Conservation (phyloP, 1,140 invertebrate genomes). For the Drosophila sulfurigaster region DNA sequence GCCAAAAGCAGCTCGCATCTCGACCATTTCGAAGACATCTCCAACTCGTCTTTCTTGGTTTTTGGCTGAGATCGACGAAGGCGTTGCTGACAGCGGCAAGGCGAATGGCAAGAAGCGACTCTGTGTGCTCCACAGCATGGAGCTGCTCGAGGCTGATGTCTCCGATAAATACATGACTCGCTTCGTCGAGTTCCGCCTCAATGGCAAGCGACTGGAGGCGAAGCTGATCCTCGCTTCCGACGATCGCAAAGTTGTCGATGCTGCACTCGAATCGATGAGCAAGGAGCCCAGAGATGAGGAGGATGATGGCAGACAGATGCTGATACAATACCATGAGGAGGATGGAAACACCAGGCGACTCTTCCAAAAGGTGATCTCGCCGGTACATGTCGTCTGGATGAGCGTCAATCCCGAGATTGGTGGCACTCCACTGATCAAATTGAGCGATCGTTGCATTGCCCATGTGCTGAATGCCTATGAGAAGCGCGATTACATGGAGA, state of each 20-base stretch:
- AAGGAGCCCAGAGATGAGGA: conserved; percentile 47
- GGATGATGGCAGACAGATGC: conserved; percentile 26
- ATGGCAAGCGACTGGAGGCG: conserved; percentile 62
- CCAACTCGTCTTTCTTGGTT: conserved; percentile 76
- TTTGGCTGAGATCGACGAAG: conserved; percentile 75
- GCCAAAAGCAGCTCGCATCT: too few relatives aligned
- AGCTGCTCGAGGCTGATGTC: conserved; percentile 62
- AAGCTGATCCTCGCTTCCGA: conserved; percentile 73
- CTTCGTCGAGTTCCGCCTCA: conserved; percentile 63
- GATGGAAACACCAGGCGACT: conserved; percentile 36
- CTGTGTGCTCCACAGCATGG: conserved; percentile 73
- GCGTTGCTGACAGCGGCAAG: conserved; percentile 38
- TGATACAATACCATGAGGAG: conserved; percentile 66
- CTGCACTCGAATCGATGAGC: conserved; percentile 56
- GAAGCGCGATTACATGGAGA: conserved; percentile 65
- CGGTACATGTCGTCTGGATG: conserved; percentile 56
- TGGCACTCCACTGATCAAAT: conserved; percentile 53
- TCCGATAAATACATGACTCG: conserved; percentile 74
- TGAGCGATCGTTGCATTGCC: conserved; percentile 39
- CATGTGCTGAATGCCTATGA: conserved; percentile 64
- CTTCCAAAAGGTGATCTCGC: conserved; percentile 63
- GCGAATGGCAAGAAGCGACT: conserved; percentile 45
- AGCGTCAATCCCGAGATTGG: conserved; percentile 49
- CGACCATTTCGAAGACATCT: not conserved
- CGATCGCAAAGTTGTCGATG: conserved; percentile 64